These are phyloP conservation scores for Pristionchus entomophagus DNA, from an alignment of 2,888 invertebrate species.

Conservation along the genomic window DNA sequence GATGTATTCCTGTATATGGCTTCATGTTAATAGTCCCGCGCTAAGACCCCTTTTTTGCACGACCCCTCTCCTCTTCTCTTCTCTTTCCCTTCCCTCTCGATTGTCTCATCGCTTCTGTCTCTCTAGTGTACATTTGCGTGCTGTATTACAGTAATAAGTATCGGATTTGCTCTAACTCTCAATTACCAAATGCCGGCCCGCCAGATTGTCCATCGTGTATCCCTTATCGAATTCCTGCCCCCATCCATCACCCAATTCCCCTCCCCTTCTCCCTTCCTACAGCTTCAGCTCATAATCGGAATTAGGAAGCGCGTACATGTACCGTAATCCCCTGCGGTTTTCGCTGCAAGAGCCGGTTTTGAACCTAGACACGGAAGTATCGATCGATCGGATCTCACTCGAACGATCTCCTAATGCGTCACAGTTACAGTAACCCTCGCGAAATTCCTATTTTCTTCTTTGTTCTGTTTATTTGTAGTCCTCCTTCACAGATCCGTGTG, in stretches of 20 bases:
- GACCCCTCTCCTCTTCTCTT: neutral
- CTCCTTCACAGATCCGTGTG: conserved; percentile 7
- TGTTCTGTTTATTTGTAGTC: neutral
- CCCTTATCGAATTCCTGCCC: neutral
- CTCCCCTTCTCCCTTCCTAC: neutral
- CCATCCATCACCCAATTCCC: neutral
- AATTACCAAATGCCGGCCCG: conserved; percentile 11
- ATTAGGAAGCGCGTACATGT: neutral
- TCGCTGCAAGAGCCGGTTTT: conserved; percentile 13
- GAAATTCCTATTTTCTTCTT: neutral
- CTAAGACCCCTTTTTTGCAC: neutral
- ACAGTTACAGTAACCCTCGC: conserved; percentile 5
- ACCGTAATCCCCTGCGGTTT: conserved; percentile 26
- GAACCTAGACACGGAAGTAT: conserved; percentile 18
- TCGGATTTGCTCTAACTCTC: conserved; percentile 10
- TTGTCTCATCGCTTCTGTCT: neutral
- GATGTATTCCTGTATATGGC: neutral
- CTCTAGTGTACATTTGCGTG: conserved; percentile 36
- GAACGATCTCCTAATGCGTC: conserved; percentile 18
- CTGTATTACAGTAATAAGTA: conserved; percentile 39
- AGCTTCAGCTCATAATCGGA: conserved; percentile 3
- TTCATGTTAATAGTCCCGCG: neutral
- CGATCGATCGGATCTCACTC: conserved; percentile 33
- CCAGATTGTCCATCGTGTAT: conserved; percentile 19
- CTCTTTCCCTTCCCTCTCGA: neutral